A percentile compares a stretch with the other conserved stretches of the same genome.
Conservation (phyloP, 2,797 vertebrate species). For the Lycodopsis pacificus region DNA sequence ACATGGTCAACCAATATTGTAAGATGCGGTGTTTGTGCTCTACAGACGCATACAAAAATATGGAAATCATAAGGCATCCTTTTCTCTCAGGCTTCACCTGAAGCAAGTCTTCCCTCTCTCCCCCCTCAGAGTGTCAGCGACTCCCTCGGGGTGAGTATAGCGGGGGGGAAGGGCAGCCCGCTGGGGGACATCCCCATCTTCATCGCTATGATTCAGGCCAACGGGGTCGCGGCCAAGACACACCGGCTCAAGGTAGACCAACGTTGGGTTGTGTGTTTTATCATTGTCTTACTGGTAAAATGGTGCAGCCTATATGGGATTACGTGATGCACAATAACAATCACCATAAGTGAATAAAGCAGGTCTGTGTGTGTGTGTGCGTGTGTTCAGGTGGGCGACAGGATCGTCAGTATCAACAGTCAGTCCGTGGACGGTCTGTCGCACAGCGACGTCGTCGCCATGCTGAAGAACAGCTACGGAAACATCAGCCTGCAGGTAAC, state of each 20-base stretch:
- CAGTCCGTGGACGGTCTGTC: slow-evolving; percentile 90
- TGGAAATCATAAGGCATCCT: not conserved
- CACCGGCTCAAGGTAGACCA: slow-evolving; percentile 88
- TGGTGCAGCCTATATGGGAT: not conserved
- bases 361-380: not conserved
- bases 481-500: slow-evolving; percentile 92
- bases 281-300: not conserved
- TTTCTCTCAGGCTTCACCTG: not conserved
- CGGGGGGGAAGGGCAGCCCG: slow-evolving; percentile 94
- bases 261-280: not conserved
- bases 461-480: slow-evolving; percentile 94
- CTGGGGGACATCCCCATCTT: slow-evolving; percentile 95
- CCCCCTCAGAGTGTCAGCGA: slow-evolving; percentile 86
- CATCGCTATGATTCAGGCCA: slow-evolving; percentile 98
- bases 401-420: slow-evolving; percentile 94
- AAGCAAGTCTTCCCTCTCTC: not conserved
- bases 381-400: slow-evolving; percentile 91
- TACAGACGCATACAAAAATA: not conserved
- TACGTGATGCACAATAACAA: not conserved
- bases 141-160: slow-evolving; percentile 95
- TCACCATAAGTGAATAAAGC: not conserved
- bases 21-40: not conserved
- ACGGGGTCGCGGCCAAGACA: slow-evolving; percentile 91
- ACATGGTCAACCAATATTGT: not conserved
- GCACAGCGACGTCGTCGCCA: slow-evolving; percentile 91